These are phyloP conservation scores for Sterrhoptilus dennistouni DNA, from an alignment of 2,113 vertebrate genomes.

Conservation along the genomic window DNA sequence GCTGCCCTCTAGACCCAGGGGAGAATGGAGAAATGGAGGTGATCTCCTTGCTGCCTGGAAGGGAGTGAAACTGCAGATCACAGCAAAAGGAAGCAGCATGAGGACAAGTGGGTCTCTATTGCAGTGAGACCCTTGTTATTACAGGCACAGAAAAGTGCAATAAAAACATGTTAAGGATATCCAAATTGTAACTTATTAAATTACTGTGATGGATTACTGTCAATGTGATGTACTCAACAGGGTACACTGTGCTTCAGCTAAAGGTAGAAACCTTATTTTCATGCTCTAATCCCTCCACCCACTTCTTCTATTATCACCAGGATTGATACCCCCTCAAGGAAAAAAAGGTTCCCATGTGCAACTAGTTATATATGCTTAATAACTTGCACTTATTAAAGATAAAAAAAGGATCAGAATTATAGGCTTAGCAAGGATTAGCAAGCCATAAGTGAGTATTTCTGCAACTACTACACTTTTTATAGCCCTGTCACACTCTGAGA, in stretches of 20 bases:
- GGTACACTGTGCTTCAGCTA: slow-evolving; percentile 33
- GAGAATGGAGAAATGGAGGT: not conserved
- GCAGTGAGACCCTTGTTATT: not conserved
- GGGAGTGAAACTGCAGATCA: not conserved
- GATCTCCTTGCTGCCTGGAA: not conserved
- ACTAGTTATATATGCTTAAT: slow-evolving; percentile 59
- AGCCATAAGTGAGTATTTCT: slow-evolving; percentile 31
- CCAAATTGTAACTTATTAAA: slow-evolving; percentile 20
- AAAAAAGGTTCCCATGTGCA: slow-evolving; percentile 35
- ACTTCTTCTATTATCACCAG: slow-evolving; percentile 43
- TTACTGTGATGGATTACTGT: slow-evolving; percentile 39
- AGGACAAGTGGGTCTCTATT: not conserved
- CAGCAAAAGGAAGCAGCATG: not conserved
- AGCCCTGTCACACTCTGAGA: slow-evolving; percentile 44
- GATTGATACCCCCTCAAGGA: slow-evolving; percentile 33
- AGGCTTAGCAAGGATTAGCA: slow-evolving; percentile 60
- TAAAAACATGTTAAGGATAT: not conserved
- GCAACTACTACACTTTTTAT: slow-evolving; percentile 67
- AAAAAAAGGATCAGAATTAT: slow-evolving; percentile 66
- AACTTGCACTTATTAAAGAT: slow-evolving; percentile 56
- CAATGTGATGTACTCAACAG: slow-evolving; percentile 15
- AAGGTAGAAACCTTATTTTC: slow-evolving; percentile 54
- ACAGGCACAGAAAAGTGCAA: not conserved
- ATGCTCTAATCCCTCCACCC: slow-evolving; percentile 39
- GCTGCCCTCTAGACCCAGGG: not conserved